Evolutionary conservation across 2,888 invertebrate genomes (phyloP).

Genomic region (Rhingia campestris): DNA sequence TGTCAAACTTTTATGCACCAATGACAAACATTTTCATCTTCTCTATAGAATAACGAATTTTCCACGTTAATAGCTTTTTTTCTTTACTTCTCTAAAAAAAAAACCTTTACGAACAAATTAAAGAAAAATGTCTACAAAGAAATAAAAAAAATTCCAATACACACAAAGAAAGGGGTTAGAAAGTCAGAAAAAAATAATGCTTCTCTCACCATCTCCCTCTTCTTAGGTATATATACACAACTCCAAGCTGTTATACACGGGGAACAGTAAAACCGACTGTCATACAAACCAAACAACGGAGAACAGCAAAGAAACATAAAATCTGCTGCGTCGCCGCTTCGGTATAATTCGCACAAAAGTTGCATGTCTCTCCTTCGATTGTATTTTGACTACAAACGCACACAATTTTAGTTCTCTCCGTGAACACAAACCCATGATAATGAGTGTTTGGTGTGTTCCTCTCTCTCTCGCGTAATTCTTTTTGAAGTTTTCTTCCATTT

Average conservation of each 20-base stretch:
- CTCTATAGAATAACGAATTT: conserved; percentile 31
- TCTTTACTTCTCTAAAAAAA: not conserved
- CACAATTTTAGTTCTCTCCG: conserved; percentile 7
- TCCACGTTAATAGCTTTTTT: conserved; percentile 44
- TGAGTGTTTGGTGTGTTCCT: conserved; percentile 11
- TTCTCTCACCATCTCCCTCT: conserved; percentile 38
- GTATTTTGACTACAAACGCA: conserved; percentile 33
- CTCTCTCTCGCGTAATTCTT: conserved; percentile 36
- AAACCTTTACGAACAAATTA: conserved; percentile 16
- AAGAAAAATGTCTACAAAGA: conserved; percentile 26
- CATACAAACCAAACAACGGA: conserved; percentile 67
- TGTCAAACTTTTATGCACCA: conserved; percentile 25
- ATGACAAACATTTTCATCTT: conserved; percentile 6
- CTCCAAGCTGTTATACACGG: conserved; percentile 59
- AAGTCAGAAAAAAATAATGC: conserved; percentile 59
- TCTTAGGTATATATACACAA: conserved; percentile 30
- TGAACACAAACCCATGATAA: not conserved
- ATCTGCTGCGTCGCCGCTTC: conserved; percentile 54
- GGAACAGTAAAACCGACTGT: conserved; percentile 34
- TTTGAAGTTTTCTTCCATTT: conserved; percentile 64
- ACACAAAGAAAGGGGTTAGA: conserved; percentile 66
- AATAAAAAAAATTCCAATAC: conserved; percentile 48
- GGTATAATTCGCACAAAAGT: conserved; percentile 56
- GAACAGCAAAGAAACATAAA: conserved; percentile 32
- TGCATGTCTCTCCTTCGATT: conserved; percentile 56